A percentile compares a stretch with the other conserved stretches of the same genome.
Evolutionary conservation across 2,797 vertebrate genomes (phyloP).

Genomic region (Clarias laeviceps): DNA sequence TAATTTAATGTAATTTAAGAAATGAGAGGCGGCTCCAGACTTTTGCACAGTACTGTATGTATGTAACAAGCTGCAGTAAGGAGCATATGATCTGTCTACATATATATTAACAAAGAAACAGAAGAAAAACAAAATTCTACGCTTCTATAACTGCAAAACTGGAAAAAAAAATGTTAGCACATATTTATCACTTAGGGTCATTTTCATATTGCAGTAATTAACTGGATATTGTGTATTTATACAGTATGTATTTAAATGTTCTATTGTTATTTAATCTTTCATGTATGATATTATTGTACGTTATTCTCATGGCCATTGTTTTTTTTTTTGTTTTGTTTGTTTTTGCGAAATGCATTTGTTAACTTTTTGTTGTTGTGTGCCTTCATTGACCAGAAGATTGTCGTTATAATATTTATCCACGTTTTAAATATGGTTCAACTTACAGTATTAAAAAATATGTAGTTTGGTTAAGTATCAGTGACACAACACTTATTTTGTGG

Average conservation of each 20-base stretch:
- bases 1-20: no score
- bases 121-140: neutral
- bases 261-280: conserved; percentile 78
- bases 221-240: conserved; percentile 78
- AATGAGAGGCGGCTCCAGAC: no score
- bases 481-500: conserved; percentile 9
- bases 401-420: conserved; percentile 6
- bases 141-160: conserved; percentile 70
- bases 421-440: conserved; percentile 8
- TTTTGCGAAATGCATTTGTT: conserved; percentile 29
- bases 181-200: conserved; percentile 56
- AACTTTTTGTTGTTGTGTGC: conserved; percentile 45
- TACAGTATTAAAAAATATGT: conserved; percentile 32
- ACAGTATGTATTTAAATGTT: conserved; percentile 63
- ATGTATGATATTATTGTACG: conserved; percentile 80
- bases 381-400: conserved; percentile 50
- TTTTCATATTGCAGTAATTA: conserved; percentile 58
- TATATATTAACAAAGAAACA: neutral
- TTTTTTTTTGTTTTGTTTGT: no score
- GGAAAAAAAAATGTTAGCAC: conserved; percentile 72
- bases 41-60: no score
- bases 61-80: conserved; percentile 12
- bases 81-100: neutral
- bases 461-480: conserved; percentile 11
- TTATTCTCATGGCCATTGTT: conserved; percentile 68